Evolutionary conservation across 2,113 vertebrate genomes (phyloP).

Genomic region (Hippocampus guttulatus): DNA sequence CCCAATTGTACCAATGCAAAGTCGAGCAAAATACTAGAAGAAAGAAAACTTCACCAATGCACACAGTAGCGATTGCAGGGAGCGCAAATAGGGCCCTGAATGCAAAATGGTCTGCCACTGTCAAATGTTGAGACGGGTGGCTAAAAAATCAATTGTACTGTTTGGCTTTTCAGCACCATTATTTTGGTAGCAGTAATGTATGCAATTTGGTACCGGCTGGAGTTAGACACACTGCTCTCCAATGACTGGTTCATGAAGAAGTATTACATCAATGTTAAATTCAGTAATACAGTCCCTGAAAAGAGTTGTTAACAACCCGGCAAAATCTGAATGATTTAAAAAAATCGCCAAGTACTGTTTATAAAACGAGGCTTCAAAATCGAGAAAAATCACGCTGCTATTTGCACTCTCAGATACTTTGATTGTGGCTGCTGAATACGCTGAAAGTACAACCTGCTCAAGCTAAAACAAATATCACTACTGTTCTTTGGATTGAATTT

Average conservation of each 20-base stretch:
- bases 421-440: neutral
- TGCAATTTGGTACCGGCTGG: neutral
- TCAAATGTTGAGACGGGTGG: neutral
- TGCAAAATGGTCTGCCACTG: too few species aligned
- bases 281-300: neutral
- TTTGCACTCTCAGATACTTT: neutral
- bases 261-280: neutral
- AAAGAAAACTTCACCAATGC: too few species aligned
- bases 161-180: neutral
- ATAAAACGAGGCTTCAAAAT: neutral
- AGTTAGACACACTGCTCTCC: neutral
- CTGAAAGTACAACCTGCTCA: neutral
- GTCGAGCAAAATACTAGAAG: too few species aligned
- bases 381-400: neutral
- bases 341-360: neutral
- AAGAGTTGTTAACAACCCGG: neutral
- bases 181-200: too few species aligned
- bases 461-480: neutral
- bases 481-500: neutral
- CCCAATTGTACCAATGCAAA: too few species aligned
- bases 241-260: neutral
- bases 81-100: too few species aligned
- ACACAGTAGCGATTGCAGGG: too few species aligned
- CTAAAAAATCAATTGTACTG: neutral
- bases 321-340: neutral